Base-by-base conservation (phyloP, 2,113 vertebrate species). In the Serinus canaria region DNA sequence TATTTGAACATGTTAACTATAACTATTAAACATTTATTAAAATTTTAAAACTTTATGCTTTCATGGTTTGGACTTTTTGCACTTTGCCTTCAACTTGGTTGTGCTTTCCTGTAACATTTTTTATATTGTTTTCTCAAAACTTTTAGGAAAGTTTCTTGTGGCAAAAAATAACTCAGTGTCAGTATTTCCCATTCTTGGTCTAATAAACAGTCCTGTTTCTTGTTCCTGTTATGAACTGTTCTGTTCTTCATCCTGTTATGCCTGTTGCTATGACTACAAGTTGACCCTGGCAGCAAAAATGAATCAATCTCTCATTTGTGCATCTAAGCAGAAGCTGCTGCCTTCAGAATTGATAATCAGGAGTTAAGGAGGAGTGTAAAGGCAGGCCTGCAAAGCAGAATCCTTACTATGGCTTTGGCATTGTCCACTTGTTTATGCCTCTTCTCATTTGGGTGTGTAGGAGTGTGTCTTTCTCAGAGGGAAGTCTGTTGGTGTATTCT, bases 211-310 rank as follows among this genome's bases (percentile, higher is more conserved):
- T 74, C 69, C 73, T n/a, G 13, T 78, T 91, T 89, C 85, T 95
- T 93, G 70, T 73, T 96, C 49, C 78, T 73, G 16, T 74, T 83
- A 62, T 86, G 90, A 92, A 87, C 92, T 6, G 6, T 94, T 93
- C 88, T 77, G 72, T 92, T 94, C 94, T 92, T 90, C 83, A 93
- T 95, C 94, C 91, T 96, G 83, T 96, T 96, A 25, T 87, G 90
- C 90, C 64, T 84, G 87, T 96, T 95, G 84, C 96, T 89, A 96
- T 92, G 89, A 66, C 92, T 94, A n/a, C 94, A 63, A 24, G 70
- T 89, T 95, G 92, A 97, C 94, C 93, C 83, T 85, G 87, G 64
- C 81, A 87, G 80, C 74, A 89, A 52, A 94, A 90, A 81, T 73
- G 58, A 87, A 90, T 97, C 92, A 89, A 70, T 94, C 84, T 84